phyloP scores from a whole-genome alignment of 1,140 invertebrate species.

The Tenebrio molitor region DNA sequence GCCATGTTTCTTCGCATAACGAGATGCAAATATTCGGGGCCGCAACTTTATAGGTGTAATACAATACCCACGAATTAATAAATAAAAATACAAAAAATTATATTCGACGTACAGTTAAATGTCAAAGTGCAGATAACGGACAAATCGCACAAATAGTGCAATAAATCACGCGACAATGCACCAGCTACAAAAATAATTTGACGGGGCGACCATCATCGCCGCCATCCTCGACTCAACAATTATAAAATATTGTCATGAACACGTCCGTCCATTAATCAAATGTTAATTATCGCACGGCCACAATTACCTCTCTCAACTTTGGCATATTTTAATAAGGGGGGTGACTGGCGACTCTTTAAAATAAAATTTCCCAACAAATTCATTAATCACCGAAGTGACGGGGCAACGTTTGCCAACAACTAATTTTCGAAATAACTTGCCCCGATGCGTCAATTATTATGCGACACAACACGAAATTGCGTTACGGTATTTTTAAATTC shows the following conservation, averaged over 20 bases:
- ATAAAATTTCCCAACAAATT: constrained; percentile 51
- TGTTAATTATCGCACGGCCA: constrained; percentile 57
- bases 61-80: constrained; percentile 33
- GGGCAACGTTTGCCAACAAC: constrained; percentile 47
- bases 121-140: no score
- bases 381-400: constrained; percentile 54
- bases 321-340: constrained; percentile 60
- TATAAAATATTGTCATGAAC: constrained; percentile 52
- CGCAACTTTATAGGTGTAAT: constrained; percentile 23
- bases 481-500: constrained; percentile 33
- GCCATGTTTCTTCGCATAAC: constrained; percentile 4
- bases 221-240: constrained; percentile 42
- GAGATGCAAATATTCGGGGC: constrained; percentile 1
- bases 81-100: no score
- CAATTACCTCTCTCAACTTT: constrained; percentile 56
- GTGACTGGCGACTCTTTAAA: constrained; percentile 56
- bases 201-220: constrained; percentile 21
- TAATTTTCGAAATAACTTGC: constrained; percentile 43
- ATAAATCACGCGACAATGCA: constrained; percentile 42
- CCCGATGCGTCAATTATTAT: constrained; percentile 42
- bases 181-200: constrained; percentile 34
- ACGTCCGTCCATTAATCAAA: constrained; percentile 59
- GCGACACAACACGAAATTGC: constrained; percentile 22
- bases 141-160: constrained; percentile 43
- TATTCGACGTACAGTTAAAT: no score